Base-by-base conservation (phyloP, 2,113 vertebrate species). In the Aldabrachelys gigantea region DNA sequence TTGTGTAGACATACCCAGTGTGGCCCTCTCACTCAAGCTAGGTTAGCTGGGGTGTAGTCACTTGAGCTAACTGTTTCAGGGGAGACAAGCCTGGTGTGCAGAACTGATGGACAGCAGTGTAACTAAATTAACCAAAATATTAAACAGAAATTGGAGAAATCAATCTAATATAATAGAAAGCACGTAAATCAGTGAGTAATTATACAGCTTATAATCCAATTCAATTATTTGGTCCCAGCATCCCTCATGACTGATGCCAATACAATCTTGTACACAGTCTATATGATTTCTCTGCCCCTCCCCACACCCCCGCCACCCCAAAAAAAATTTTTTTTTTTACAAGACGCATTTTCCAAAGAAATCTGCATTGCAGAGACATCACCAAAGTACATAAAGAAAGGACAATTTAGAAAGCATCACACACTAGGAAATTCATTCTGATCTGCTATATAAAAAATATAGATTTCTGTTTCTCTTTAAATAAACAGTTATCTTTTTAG, bases 321-420 rank as follows among this genome's bases (percentile, higher is more conserved):
- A n/a, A 56, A 57, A 8, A 3, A 50, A 5, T 2, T 49, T 49
- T 11, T 24, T 38, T 11, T 80, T 80, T 3, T 17, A 7, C 4
- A 54, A 89, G 29, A 56, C 62, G 14, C 13, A 19, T 47, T 49
- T 92, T 93, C 87, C 62, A 83, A 85, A 93, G 50, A 96, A 96
- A 95, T 79, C 94, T 80, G 80, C 91, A 88, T 41, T 93, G 94
- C 88, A 94, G 84, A 6, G 27, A 56, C 85, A 54, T 91, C 79
- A 83, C 47, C 79, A 47, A 91, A 93, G 89, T 52, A 65, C 85
- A 75, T 89, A 91, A 88, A 84, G 56, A 90, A 93, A 87, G 50
- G 53, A 93, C 10, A 88, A 53, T 88, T 78, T 79, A 93, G 79
- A 89, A 69, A 88, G 93, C 52, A 35, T 81, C 31, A 41, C 82